Evolutionary conservation across 1,140 invertebrate species (phyloP), one percentile per base, ranked within the genome.

Genomic region (Penaeus vannamei): DNA sequence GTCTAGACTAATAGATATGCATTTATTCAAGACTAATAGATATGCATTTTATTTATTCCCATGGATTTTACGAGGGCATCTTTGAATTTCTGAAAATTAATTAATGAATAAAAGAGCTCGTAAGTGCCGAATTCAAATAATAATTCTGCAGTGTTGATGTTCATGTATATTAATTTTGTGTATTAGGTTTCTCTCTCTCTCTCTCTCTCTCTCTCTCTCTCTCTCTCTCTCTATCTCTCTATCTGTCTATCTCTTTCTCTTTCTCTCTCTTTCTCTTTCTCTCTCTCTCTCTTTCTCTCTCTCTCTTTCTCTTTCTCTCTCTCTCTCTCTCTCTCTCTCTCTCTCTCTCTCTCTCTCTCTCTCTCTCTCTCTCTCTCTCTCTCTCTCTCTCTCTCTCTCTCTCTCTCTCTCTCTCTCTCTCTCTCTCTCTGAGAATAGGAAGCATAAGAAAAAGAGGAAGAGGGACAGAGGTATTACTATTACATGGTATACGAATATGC

Each of bases 351-450:
- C 76, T 77, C 76, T 77, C 76, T 77, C 76, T 77, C 76, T 77
- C 76, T 77, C 76, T 77, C 76, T 79, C 76, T 79, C 76, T 79
- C 76, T 79, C 77, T 80, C 77, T 83, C 81, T 83, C 29, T 83
- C 53, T 61, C 53, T 83, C 59, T 61, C 53, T 79, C 76, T 79
- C 77, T 80, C 77, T 80, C 77, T 80, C 77, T 80, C 77, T 80
- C 77, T 80, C 77, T 80, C 77, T 82, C 80, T 82, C 53, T 79
- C 76, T 79, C 77, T 80, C 77, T 80, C 77, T 80, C 77, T 80
- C 77, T 80, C 77, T 80, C 77, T 80, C 77, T 82, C 80, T 82
- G 29, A 17, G 19, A 7, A 76, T 26, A 76, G 19, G 7, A 8
- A 42, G 14, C 22, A 26, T 26, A 53, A 22, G 79, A 42, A 14